Conservation (phyloP, 1,140 invertebrate genomes). For the Antheraea mylitta region DNA sequence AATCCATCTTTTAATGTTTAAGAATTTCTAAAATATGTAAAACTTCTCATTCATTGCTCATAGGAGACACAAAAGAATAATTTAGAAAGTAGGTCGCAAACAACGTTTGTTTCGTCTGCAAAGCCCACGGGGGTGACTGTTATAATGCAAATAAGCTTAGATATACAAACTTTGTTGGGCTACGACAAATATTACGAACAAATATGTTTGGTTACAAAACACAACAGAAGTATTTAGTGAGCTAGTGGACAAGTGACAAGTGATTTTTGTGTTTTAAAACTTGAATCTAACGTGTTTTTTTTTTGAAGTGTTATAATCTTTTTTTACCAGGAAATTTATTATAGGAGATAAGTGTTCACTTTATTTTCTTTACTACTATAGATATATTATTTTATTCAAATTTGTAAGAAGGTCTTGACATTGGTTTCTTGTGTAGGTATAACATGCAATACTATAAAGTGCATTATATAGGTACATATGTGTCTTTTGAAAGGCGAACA, state of each 20-base stretch:
- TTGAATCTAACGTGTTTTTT: not conserved
- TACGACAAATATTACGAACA: constrained; percentile 31
- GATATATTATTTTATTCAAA: not conserved
- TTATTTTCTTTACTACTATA: too few relatives aligned
- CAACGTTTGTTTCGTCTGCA: constrained; percentile 33
- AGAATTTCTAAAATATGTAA: not conserved
- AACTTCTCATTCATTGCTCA: constrained; percentile 12
- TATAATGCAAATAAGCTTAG: constrained; percentile 59
- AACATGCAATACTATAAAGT: constrained; percentile 8
- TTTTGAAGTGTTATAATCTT: not conserved
- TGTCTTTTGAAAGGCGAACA: constrained; percentile 9
- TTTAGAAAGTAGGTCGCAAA: constrained; percentile 57
- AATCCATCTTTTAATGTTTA: constrained; percentile 7
- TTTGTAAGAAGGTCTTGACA: not conserved
- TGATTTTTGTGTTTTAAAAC: not conserved
- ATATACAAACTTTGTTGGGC: constrained; percentile 23
- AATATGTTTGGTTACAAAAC: constrained; percentile 36
- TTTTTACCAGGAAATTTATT: too few relatives aligned
- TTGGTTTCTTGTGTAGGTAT: not conserved
- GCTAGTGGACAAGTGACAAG: not conserved
- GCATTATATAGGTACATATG: constrained; percentile 3
- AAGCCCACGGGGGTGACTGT: constrained; percentile 39
- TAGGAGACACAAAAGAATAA: constrained; percentile 32
- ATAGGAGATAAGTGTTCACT: too few relatives aligned
- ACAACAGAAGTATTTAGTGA: constrained; percentile 30